These are phyloP conservation scores for Steatocranus sp. DNA, from an alignment of 2,797 vertebrate genomes.

Conservation along the genomic window DNA sequence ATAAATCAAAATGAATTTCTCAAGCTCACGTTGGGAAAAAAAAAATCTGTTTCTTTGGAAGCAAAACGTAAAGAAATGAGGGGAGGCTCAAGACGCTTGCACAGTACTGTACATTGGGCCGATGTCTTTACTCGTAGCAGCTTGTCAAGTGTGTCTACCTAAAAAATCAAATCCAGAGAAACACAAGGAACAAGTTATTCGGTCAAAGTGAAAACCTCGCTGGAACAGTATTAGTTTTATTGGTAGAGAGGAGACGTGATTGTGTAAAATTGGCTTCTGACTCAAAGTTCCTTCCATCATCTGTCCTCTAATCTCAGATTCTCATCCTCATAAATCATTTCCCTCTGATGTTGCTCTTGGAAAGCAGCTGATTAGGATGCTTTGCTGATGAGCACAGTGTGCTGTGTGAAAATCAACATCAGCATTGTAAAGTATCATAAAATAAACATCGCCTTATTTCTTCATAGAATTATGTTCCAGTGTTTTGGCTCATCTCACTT, in stretches of 20 bases:
- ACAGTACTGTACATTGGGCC: not conserved
- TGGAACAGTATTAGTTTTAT: not conserved
- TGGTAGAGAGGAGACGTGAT: not conserved
- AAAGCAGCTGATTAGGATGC: not conserved
- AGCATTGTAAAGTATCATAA: not conserved
- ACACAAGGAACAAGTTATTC: not conserved
- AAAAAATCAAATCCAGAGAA: not conserved
- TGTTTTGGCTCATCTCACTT: not conserved
- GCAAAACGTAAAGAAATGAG: not conserved
- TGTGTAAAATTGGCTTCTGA: not conserved
- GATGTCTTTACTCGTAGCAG: not conserved
- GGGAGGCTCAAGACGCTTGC: not conserved
- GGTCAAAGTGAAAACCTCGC: not conserved
- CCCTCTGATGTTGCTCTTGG: conserved; percentile 3
- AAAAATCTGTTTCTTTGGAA: not conserved
- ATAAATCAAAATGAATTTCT: not conserved
- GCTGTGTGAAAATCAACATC: not conserved
- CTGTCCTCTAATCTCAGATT: not conserved
- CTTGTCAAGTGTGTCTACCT: not conserved
- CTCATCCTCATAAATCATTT: conserved; percentile 1
- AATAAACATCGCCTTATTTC: not conserved
- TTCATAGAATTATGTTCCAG: not conserved
- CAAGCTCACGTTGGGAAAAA: rapidly evolving
- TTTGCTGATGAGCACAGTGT: not conserved
- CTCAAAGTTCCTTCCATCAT: not conserved